Percentiles rank a stretch among this genome's conserved stretches.
These are phyloP conservation scores for Semicossyphus pulcher DNA, from an alignment of 2,113 vertebrate genomes.

Conservation along the genomic window DNA sequence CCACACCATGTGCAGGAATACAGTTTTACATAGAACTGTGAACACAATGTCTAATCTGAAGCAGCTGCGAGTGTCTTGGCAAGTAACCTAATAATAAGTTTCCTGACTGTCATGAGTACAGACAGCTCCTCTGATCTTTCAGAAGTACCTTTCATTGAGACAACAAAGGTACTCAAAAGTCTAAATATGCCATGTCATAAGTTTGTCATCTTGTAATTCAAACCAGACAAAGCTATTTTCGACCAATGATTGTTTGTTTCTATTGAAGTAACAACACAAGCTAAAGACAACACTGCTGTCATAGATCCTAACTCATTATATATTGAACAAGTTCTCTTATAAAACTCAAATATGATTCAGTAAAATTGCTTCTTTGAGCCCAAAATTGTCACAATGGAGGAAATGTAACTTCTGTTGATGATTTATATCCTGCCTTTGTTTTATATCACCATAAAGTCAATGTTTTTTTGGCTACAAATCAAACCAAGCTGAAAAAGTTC, in stretches of 20 bases:
- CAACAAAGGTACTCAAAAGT: conserved; percentile 50
- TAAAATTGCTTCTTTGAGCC: not conserved
- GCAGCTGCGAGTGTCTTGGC: conserved; percentile 35
- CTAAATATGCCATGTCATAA: conserved; percentile 47
- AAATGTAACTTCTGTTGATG: not conserved
- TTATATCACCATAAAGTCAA: not conserved
- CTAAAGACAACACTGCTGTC: conserved; percentile 16
- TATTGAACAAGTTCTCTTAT: not conserved
- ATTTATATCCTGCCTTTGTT: not conserved
- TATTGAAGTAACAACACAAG: conserved; percentile 30
- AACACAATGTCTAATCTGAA: conserved; percentile 23
- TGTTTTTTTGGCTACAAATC: not conserved
- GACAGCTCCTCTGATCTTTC: conserved; percentile 64
- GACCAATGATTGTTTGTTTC: conserved; percentile 48
- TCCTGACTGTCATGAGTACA: conserved; percentile 49
- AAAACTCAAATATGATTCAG: not conserved
- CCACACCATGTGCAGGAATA: conserved; percentile 41
- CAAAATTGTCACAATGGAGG: not conserved
- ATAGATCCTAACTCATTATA: conserved; percentile 14
- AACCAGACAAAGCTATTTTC: conserved; percentile 63
- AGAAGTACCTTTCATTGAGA: conserved; percentile 50
- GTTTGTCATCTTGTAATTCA: conserved; percentile 46
- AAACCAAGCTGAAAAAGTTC: not conserved
- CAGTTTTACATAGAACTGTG: not conserved
- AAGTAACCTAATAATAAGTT: conserved; percentile 49